Conservation (phyloP, 1,140 invertebrate genomes). For the Danaus plexippus region DNA sequence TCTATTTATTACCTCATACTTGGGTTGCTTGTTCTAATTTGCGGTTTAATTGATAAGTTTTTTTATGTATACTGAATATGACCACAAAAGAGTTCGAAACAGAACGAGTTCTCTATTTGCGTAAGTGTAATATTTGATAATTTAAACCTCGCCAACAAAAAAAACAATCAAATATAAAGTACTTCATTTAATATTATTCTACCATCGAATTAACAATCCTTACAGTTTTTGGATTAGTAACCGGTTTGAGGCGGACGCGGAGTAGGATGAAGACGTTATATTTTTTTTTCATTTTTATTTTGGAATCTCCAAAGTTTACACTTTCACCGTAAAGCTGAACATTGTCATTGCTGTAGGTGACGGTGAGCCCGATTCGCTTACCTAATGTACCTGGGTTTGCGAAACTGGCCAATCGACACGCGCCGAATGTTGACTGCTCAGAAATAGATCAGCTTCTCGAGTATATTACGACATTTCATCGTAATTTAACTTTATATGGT, state of each 20-base stretch:
- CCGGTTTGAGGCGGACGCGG: constrained; percentile 7
- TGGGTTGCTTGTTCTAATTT: no score
- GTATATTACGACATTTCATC: constrained; percentile 9
- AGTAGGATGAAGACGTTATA: constrained; percentile 23
- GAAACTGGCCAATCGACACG: constrained; percentile 45
- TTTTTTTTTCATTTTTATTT: constrained; percentile 15
- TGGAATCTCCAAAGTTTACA: constrained; percentile 29
- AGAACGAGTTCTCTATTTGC: no score
- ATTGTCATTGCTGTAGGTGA: constrained; percentile 43
- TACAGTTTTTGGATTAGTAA: neutral
- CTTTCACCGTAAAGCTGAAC: constrained; percentile 49
- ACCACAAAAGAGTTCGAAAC: no score
- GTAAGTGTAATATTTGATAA: no score
- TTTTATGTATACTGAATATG: no score
- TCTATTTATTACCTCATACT: no score
- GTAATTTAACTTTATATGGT: no score
- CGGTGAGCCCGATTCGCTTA: constrained; percentile 48
- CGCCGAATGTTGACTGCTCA: constrained; percentile 34
- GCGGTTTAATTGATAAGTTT: no score
- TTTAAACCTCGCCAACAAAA: neutral
- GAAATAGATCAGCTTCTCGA: constrained; percentile 4
- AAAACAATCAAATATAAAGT: constrained; percentile 4
- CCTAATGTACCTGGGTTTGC: constrained; percentile 51
- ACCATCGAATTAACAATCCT: neutral
- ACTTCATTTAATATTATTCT: constrained; percentile 1